Evolutionary conservation across 1,140 invertebrate genomes (phyloP), one percentile per base, ranked within the genome.

Genomic region (Halyomorpha halys): DNA sequence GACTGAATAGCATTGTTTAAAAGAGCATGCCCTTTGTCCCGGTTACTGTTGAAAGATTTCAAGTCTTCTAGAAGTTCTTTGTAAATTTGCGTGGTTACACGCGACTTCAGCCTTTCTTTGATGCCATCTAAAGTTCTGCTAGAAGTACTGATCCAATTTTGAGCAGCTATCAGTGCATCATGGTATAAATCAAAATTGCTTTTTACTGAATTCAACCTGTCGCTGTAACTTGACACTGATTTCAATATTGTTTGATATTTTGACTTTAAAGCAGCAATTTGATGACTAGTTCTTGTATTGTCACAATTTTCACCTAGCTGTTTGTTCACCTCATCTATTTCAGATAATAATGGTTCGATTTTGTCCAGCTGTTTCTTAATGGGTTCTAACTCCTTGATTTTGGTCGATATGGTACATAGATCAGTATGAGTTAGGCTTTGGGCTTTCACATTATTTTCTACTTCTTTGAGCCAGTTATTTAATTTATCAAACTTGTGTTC

Each of bases 401-500:
- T 93, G 15, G 80, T 73, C 60, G 85, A 80, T 51, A 94, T 83
- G 64, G 83, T 80, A 19, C 81, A 75, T 5, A 91, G 71, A 71
- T 89, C 78, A 66, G 90, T 75, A 69, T 89, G 82, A 49, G 78
- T 80, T 8, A 82, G 81, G 14, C 86, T 84, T 73, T 92, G 89
- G 45, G 77, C 75, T 72, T 90, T 82, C 0, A 91, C 82, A 73
- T 80, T 84, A 59, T 82, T 83, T 77, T 97, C 93, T 66, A 85
- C 86, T 59, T 90, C 86, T 72, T 90, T 91, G n/a, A 97, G 73
- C 90, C 89, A 94, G 1, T 83, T 78, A 1, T 84, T 81, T 11
- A 94, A 79, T 65, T 81, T 82, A 69, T 95, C 91, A 45, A 59
- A 66, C 60, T 66, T 62, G 15, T 27, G 16, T 72, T 95, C 91